Evolutionary conservation across 2,888 invertebrate genomes (phyloP), one percentile per base, ranked within the genome.

Genomic region (Drosophila anomelani): DNA sequence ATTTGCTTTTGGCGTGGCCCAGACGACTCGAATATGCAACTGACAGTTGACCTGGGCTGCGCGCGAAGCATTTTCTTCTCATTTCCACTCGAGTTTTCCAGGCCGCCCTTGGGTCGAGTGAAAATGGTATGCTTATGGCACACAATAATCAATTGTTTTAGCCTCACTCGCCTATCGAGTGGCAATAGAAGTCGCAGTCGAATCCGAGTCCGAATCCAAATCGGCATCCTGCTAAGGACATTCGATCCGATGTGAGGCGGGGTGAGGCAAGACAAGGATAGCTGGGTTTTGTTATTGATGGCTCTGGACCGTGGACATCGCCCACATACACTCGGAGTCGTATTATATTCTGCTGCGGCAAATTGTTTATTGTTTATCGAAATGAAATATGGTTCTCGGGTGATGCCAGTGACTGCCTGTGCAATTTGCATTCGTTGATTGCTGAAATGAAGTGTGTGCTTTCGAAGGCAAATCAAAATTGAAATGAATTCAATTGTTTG

Each of bases 141-240:
- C 56, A 85, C 78, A 89, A 84, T 88, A 89, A 85, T 84, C 90
- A 89, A 84, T 84, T 84, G 90, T 84, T 89, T 75, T 79, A 77
- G 90, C 83, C 53, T 41, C 79, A 32, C 54, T 67, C 20, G 51
- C 34, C 51, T 41, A 51, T 56, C 49, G 53, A 69, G 68, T 58
- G 70, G 32, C 39, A 63, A 71, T 63, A 56, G 71, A 71, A 71
- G 63, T 56, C 46, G 55, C 39, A 55, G 71, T 58, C 29, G 46
- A n/a, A 12, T 47, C 57, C 15, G 36, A 23, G 8, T 51, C 20
- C 13, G 15, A 34, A 15, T 34, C 51, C 13, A 20, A 34, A 20
- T 29, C 47, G 17, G 15, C 15, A 34, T 34, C 32, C 67, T 71
- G 57, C 23, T 47, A 32, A 39, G 56, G 56, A 68, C 72, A 67